Conservation (phyloP, 2,797 vertebrate genomes). For the Prunella strophiata region DNA sequence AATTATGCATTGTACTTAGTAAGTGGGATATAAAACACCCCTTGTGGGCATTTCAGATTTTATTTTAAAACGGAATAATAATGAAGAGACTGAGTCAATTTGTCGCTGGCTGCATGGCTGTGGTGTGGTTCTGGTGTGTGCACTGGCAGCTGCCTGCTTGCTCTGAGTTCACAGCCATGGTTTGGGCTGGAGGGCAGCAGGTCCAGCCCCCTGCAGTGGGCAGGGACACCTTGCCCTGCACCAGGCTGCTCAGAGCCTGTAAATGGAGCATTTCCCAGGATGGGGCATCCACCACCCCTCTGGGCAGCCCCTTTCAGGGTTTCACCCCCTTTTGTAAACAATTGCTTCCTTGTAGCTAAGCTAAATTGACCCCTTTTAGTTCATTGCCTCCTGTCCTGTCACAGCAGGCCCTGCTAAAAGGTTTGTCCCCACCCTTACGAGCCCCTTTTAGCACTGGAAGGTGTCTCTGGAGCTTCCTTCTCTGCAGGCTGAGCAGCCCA, state of each 20-base stretch:
- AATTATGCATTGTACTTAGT: background rate
- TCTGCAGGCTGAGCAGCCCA: background rate
- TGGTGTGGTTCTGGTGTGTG: fast-evolving
- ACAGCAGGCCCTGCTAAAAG: background rate
- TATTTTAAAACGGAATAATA: background rate
- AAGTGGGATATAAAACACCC: background rate
- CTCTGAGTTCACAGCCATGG: background rate
- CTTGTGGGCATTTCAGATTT: background rate
- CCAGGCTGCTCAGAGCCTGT: background rate
- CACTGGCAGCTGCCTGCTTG: background rate
- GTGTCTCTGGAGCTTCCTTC: background rate
- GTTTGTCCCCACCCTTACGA: background rate
- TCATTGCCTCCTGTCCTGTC: background rate
- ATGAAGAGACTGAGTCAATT: background rate
- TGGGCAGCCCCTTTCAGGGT: background rate
- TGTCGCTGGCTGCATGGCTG: background rate
- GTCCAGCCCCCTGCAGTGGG: background rate
- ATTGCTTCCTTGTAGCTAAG: background rate
- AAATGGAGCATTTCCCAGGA: background rate
- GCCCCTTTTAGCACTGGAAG: background rate
- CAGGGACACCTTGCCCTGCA: background rate
- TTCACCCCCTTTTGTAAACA: background rate
- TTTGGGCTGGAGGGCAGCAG: background rate
- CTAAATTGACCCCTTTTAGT: background rate
- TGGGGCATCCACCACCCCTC: background rate